Conservation (phyloP, 23 tunicate genomes). For the Pegea sp. region DNA sequence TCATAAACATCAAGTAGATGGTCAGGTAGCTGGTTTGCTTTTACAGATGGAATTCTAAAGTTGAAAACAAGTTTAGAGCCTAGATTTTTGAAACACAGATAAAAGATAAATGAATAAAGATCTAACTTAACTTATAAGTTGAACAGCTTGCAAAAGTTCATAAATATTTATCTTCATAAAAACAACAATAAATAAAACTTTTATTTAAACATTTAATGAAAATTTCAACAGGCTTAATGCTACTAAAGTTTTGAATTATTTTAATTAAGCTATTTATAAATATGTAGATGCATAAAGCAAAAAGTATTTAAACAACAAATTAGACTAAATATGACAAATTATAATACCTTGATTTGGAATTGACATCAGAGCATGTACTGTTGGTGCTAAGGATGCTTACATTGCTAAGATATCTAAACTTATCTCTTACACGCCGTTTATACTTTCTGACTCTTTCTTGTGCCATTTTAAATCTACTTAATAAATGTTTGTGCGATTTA, state of each 20-base stretch:
- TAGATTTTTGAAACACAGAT: neutral
- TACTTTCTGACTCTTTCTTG: too few relatives aligned
- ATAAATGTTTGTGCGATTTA: too few relatives aligned
- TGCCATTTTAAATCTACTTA: too few relatives aligned
- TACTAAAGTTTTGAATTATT: too few relatives aligned
- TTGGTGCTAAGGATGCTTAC: constrained; percentile 73
- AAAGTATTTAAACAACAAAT: neutral
- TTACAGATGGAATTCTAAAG: constrained; percentile 66
- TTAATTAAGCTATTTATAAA: too few relatives aligned
- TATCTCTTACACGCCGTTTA: constrained; percentile 45
- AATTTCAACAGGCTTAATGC: too few relatives aligned
- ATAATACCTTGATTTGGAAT: constrained; percentile 95
- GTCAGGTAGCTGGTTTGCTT: constrained; percentile 79
- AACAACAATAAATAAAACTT: too few relatives aligned
- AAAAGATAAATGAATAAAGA: too few relatives aligned
- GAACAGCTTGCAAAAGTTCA: neutral
- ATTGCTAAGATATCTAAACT: constrained; percentile 67
- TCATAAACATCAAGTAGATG: constrained; percentile 75
- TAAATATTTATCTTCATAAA: neutral
- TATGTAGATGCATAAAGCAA: too few relatives aligned
- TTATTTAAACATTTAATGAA: too few relatives aligned
- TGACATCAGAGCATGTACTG: constrained; percentile 58
- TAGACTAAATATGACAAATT: too few relatives aligned
- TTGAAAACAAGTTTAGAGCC: neutral
- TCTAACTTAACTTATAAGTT: too few relatives aligned